These are phyloP conservation scores for Spermophilus dauricus DNA, from an alignment of 2,113 vertebrate genomes.

Conservation along the genomic window DNA sequence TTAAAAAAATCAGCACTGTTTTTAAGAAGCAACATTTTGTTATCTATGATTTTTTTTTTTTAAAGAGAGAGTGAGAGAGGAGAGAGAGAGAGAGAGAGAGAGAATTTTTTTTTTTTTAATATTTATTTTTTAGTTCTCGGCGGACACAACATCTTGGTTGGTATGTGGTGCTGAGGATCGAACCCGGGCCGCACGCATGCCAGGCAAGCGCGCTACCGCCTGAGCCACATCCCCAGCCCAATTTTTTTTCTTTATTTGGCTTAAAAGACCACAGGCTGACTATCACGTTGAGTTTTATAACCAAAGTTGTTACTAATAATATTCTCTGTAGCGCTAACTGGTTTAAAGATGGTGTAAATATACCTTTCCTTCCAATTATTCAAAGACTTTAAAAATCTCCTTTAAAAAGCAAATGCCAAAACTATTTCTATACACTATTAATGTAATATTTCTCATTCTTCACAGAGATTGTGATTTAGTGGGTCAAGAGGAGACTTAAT, in stretches of 20 bases:
- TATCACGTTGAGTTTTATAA: constrained; percentile 42
- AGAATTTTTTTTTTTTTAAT: too few relatives aligned
- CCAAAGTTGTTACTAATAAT: background rate
- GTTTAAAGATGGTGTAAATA: constrained; percentile 44
- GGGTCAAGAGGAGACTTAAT: background rate
- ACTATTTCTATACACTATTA: constrained; percentile 14
- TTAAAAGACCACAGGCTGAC: background rate
- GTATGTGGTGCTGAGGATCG: too few relatives aligned
- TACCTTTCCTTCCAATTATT: background rate
- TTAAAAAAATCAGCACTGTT: background rate
- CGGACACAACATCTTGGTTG: too few relatives aligned
- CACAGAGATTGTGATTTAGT: constrained; percentile 31
- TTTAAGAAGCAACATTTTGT: constrained; percentile 9
- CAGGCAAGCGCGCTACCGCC: too few relatives aligned
- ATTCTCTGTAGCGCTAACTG: constrained; percentile 38
- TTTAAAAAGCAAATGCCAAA: constrained; percentile 15
- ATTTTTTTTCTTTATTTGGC: constrained; percentile 16
- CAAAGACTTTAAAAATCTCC: background rate
- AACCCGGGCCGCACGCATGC: too few relatives aligned
- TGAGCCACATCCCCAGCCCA: too few relatives aligned
- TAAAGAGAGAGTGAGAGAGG: too few relatives aligned
- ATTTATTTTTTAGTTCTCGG: too few relatives aligned
- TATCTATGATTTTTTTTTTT: background rate
- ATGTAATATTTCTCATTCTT: background rate
- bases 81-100: too few relatives aligned